Base-by-base conservation (phyloP, 2,888 invertebrate species). In the Endotricha flammealis region DNA sequence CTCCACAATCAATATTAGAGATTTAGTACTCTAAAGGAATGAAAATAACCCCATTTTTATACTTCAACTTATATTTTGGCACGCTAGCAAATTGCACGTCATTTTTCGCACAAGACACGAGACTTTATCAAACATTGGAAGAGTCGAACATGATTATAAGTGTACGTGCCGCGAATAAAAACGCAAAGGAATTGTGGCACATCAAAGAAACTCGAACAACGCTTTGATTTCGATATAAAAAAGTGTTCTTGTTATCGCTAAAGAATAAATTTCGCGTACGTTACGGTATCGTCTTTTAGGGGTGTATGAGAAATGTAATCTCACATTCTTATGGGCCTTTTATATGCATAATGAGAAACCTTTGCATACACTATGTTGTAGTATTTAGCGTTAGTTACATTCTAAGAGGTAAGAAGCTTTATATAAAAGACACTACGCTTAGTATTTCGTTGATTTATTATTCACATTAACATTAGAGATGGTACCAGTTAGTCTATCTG, bases 71-170 rank as follows among this genome's bases (percentile, higher is more conserved):
- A 55, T 59, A 64, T 70, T 60, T 61, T 65, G 52, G 36, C 51
- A 45, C 52, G 52, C 53, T 54, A 55, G 54, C 53, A 67, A 67
- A 73, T 67, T 62, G 71, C 57, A 54, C 60, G 65, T 64, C 72
- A 78, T 80, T 78, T 77, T 71, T 82, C 76, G 61, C 66, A 56
- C 58, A 60, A 64, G 68, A 70, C 62, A 65, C 71, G 62, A 62
- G 72, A 76, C 77, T 78, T 79, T 80, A 79, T 79, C 81, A 80
- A 81, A 82, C 81, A 81, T 75, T 74, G 77, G 72, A 71, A 64
- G 67, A 76, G 69, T 76, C 63, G 73, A 80, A 82, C 82, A 81
- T 81, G 82, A 82, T 85, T 83, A 86, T 81, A 81, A 79, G 64
- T 53, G 71, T 67, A 81, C 85, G 85, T 85, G 83, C 70, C 58